Evolutionary conservation across 2,797 vertebrate genomes (phyloP).

Genomic region (Myiotriccus ornatus): DNA sequence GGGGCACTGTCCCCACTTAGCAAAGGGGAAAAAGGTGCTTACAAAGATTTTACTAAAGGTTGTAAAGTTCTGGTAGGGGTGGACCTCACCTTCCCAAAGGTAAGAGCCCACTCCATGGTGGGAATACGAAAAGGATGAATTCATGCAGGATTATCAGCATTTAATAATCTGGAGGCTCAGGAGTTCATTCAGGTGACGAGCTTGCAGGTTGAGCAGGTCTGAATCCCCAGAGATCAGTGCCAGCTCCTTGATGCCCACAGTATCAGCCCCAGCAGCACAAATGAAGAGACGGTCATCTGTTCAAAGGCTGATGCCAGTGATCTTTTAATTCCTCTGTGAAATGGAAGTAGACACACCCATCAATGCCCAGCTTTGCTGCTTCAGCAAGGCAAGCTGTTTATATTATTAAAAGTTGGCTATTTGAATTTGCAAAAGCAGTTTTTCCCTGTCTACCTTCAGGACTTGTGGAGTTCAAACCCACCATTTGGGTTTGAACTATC

Average conservation of each 20-base stretch:
- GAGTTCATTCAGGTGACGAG: not conserved
- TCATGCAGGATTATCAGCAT: not conserved
- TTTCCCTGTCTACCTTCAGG: not conserved
- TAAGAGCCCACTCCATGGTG: not conserved
- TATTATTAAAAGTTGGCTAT: not conserved
- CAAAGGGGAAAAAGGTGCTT: not conserved
- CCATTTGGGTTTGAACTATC: not conserved
- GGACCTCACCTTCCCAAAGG: not conserved
- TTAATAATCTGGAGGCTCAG: not conserved
- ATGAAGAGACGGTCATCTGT: fast-evolving
- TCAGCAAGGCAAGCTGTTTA: conserved; percentile 38
- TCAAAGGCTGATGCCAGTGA: not conserved
- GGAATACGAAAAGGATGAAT: not conserved
- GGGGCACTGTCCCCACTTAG: fast-evolving
- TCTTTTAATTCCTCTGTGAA: conserved; percentile 47
- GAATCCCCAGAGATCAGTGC: not conserved
- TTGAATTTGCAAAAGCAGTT: conserved; percentile 28
- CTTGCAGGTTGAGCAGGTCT: not conserved
- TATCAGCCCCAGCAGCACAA: not conserved
- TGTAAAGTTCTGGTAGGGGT: not conserved
- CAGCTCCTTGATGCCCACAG: not conserved
- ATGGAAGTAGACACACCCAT: conserved; percentile 7
- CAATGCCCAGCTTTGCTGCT: not conserved
- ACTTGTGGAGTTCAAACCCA: not conserved
- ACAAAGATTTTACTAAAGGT: not conserved